Percentiles rank a stretch among this genome's conserved stretches.
Evolutionary conservation across 2,888 invertebrate genomes (phyloP).

Genomic region (Tipula confusa): DNA sequence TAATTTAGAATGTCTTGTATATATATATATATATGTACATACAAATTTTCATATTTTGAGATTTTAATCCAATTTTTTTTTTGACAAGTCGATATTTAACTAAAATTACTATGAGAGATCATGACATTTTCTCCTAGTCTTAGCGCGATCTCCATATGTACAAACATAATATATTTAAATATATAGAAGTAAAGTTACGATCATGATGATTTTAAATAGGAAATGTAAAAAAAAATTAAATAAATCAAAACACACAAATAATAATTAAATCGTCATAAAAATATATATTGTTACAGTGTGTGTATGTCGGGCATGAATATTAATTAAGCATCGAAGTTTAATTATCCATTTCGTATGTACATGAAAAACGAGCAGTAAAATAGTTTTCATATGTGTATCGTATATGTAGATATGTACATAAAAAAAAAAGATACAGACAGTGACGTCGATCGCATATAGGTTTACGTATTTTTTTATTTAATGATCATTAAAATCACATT

Average conservation of each 20-base stretch:
- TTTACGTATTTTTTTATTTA: not conserved
- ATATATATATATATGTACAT: no score
- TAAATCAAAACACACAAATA: not conserved
- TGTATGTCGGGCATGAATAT: constrained; percentile 25
- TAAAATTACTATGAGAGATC: no score
- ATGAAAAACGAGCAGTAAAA: not conserved
- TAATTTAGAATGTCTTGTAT: not conserved
- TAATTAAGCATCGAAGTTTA: constrained; percentile 25
- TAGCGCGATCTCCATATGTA: not conserved
- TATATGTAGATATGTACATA: no score
- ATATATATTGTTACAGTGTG: not conserved
- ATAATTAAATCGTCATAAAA: not conserved
- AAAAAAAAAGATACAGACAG: not conserved
- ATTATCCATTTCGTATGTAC: constrained; percentile 12
- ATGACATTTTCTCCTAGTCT: not conserved
- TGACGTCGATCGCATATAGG: constrained; percentile 1
- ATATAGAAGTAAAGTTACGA: no score
- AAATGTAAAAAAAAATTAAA: not conserved
- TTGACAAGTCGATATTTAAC: no score
- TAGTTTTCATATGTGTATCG: not conserved
- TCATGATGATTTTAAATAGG: not conserved
- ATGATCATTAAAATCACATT: constrained; percentile 25
- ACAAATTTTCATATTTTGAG: not conserved
- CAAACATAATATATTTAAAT: not conserved
- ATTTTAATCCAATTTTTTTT: not conserved